Percentiles rank a stretch among this genome's conserved stretches.
These are phyloP conservation scores for Sarcoramphus papa DNA, from an alignment of 2,797 vertebrate species.

Conservation along the genomic window DNA sequence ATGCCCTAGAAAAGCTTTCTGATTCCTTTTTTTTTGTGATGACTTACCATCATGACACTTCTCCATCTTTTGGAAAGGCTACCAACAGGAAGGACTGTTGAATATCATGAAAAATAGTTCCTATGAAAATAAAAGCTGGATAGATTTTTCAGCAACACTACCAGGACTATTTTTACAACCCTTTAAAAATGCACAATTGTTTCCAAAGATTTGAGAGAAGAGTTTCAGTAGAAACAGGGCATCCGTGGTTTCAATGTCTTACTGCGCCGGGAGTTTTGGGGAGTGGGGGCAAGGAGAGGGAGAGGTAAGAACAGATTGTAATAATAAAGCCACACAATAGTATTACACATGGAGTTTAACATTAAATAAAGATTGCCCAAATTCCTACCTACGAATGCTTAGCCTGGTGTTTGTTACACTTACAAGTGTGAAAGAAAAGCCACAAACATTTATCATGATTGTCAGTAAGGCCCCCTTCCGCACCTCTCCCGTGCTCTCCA, in stretches of 20 bases:
- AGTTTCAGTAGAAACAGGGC: conserved; percentile 1
- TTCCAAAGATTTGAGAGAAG: not conserved
- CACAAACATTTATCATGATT: conserved; percentile 56
- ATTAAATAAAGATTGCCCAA: conserved; percentile 26
- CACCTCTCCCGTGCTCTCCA: not conserved
- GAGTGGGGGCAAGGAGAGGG: not conserved
- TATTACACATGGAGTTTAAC: conserved; percentile 17
- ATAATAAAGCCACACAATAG: conserved; percentile 54
- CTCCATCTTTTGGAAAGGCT: not conserved
- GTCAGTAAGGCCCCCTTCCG: conserved; percentile 30
- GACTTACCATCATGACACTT: not conserved
- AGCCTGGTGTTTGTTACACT: conserved; percentile 47
- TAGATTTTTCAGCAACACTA: not conserved
- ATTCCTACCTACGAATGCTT: conserved; percentile 48
- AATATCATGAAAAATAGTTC: not conserved
- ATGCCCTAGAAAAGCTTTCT: not conserved
- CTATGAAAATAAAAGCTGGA: not conserved
- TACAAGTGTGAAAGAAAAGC: conserved; percentile 57
- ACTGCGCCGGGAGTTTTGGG: not conserved
- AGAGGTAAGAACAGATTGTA: conserved; percentile 51
- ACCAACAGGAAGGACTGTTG: not conserved
- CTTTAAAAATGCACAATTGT: not conserved
- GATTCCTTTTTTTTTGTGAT: not conserved
- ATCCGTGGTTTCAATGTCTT: not conserved
- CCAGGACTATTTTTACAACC: not conserved